Conservation (phyloP, 2,113 vertebrate species). For the Fulmarus glacialis region DNA sequence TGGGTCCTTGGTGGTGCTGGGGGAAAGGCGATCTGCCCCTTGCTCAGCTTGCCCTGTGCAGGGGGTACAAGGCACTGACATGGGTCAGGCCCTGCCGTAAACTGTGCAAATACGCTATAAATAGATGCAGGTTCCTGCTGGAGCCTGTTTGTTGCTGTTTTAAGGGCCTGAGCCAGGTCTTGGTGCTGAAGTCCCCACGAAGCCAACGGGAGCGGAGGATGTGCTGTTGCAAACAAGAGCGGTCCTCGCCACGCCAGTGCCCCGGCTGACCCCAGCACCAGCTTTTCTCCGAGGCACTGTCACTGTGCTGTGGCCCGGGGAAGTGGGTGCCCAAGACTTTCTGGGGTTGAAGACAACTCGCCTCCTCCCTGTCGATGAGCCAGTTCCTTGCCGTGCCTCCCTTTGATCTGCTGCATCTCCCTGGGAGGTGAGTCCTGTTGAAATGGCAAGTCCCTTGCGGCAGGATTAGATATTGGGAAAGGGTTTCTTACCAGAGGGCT, state of each 20-base stretch:
- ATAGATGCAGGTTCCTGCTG: not conserved
- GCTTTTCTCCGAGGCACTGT: not conserved
- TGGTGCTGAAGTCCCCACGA: not conserved
- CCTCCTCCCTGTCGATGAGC: not conserved
- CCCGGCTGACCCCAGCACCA: not conserved
- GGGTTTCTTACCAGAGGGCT: not conserved
- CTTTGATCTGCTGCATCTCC: not conserved
- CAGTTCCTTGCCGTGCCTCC: not conserved
- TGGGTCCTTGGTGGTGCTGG: not conserved
- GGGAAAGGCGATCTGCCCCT: not conserved
- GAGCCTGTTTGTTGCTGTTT: not conserved
- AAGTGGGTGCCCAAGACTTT: not conserved
- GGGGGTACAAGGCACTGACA: not conserved
- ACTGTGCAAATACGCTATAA: not conserved
- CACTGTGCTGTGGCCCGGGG: rapidly evolving
- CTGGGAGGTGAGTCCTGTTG: not conserved
- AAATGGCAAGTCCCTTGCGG: not conserved
- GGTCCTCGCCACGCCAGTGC: rapidly evolving
- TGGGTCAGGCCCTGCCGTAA: not conserved
- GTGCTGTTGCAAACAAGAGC: not conserved
- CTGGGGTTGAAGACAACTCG: not conserved
- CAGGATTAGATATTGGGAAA: not conserved
- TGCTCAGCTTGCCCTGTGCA: not conserved
- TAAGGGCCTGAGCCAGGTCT: not conserved
- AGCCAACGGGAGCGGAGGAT: not conserved